phyloP scores from a whole-genome alignment of 2,888 invertebrate species.

The Agonopterix alstromeriana region DNA sequence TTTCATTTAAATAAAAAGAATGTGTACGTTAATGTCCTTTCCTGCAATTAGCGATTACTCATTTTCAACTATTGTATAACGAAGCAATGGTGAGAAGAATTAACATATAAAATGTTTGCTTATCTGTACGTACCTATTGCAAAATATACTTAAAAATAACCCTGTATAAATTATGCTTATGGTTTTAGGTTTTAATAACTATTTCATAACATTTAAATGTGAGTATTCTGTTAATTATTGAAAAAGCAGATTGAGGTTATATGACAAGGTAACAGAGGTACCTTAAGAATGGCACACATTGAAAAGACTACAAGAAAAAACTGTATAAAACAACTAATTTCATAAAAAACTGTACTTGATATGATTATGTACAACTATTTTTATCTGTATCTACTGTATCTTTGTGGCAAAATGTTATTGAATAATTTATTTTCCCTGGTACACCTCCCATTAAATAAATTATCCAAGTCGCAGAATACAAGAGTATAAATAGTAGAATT shows the following conservation, averaged over 20 bases:
- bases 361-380: constrained; percentile 59
- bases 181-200: constrained; percentile 43
- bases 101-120: constrained; percentile 3
- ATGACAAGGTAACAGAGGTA: constrained; percentile 60
- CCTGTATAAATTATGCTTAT: constrained; percentile 76
- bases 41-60: too few species aligned
- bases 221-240: constrained; percentile 67
- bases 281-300: constrained; percentile 67
- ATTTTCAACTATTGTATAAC: background rate
- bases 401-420: constrained; percentile 16
- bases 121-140: constrained; percentile 27
- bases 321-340: constrained; percentile 57
- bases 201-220: constrained; percentile 60
- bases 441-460: background rate
- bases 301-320: constrained; percentile 57
- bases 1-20: background rate
- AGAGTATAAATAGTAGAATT: constrained; percentile 32
- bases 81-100: constrained; percentile 10
- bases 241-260: constrained; percentile 66
- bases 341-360: constrained; percentile 67
- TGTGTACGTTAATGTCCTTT: background rate
- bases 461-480: constrained; percentile 9
- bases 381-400: constrained; percentile 31
- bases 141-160: constrained; percentile 61
- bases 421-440: constrained; percentile 9